Percentiles rank a stretch among this genome's conserved stretches.
Evolutionary conservation across 2,113 vertebrate species (phyloP).

Genomic region (Leuciscus idus): DNA sequence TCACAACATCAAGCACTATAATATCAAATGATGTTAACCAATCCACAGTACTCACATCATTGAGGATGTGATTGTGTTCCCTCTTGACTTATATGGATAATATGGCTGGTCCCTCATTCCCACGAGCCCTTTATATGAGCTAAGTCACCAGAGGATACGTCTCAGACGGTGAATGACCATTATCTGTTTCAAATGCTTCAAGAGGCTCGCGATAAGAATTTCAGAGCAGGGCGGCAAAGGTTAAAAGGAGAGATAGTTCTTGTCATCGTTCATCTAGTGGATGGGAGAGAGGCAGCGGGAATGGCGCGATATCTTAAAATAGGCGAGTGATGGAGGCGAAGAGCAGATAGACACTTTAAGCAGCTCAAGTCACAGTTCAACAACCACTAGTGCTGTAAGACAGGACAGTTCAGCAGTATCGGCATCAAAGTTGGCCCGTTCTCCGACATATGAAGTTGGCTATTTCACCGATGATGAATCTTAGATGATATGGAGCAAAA

Average conservation of each 20-base stretch:
- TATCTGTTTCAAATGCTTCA: conserved; percentile 69
- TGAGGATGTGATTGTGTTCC: conserved; percentile 19
- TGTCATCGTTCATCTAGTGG: conserved; percentile 71
- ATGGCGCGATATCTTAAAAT: conserved; percentile 76
- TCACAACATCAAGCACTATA: neutral
- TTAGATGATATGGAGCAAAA: conserved; percentile 2
- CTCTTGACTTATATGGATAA: conserved; percentile 27
- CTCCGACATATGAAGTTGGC: conserved; percentile 59
- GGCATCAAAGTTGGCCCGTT: conserved; percentile 66
- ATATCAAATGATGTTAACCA: neutral
- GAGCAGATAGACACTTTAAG: conserved; percentile 67
- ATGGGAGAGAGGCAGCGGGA: conserved; percentile 62
- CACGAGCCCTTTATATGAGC: conserved; percentile 42
- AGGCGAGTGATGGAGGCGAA: conserved; percentile 73
- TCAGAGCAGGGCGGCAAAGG: conserved; percentile 71
- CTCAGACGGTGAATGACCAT: conserved; percentile 52
- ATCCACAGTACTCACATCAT: neutral
- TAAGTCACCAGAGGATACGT: conserved; percentile 45
- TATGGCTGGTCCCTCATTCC: conserved; percentile 4
- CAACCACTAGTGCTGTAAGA: conserved; percentile 66
- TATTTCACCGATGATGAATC: conserved; percentile 42
- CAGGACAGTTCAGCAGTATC: conserved; percentile 67
- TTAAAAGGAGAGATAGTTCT: conserved; percentile 78
- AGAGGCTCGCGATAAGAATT: conserved; percentile 71
- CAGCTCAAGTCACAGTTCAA: conserved; percentile 73